Base-by-base conservation (phyloP, 2,888 invertebrate species). In the Stenodema calcarata region DNA sequence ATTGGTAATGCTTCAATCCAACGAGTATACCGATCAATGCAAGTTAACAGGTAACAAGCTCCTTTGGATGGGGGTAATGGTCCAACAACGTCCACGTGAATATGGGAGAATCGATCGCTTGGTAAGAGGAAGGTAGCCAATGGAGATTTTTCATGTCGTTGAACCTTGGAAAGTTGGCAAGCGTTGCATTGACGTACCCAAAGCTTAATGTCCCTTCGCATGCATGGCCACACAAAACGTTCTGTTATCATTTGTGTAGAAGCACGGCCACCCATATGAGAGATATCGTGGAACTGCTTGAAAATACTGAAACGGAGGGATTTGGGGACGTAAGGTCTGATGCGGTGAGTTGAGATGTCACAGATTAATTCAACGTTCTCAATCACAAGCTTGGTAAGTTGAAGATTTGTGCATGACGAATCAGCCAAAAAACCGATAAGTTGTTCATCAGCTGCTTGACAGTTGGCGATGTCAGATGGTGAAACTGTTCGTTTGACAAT, bases 121-220 rank as follows among this genome's bases (percentile, higher is more conserved):
- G 82, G 82, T n/a, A 82, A 16, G 1, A 54, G 23, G 54, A 82
- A 82, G 27, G 23, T 1, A 11, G n/a, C n/a, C 23, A 82, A 47
- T 14, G 69, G 82, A 11, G 82, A 30, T 16, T 69, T 54, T n/a
- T 82, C 82, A 41, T 82, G 82, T 27, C 69, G 27, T 73, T 82
- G 82, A 14, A 82, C 30, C 41, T 82, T 82, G 11, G 69, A 90
- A 94, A 93, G 93, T 27, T 82, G 82, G 30, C 82, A 82, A 14
- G 82, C 18, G n/a, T 30, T 78, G 35, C 82, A 82, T 54, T 54
- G 79, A n/a, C 79, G 85, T 1, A 79, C 47, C 79, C 76, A 85
- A 6, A 3, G 42, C 14, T 30, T n/a, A 54, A 82, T 83, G 44
- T 86, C 80, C 16, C 27, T 84, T 16, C 16, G 12, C 76, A 86